Evolutionary conservation across 2,888 invertebrate genomes (phyloP), one percentile per base, ranked within the genome.

Genomic region (Calliphora vomitoria): DNA sequence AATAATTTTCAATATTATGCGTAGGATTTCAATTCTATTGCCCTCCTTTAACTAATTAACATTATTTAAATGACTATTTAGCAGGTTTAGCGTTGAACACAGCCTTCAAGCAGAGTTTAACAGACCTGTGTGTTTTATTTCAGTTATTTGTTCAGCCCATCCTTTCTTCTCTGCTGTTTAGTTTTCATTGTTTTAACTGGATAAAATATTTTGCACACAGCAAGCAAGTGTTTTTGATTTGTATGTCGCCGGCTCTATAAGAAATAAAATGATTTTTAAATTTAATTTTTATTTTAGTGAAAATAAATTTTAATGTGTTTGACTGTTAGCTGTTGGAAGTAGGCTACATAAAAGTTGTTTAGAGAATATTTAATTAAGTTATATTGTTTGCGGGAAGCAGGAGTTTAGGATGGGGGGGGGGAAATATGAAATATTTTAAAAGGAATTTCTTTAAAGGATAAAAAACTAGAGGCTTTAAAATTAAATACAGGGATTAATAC

Each of bases 171-270:
- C 20, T 3, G 10, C 20, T 1, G 10, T 20, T 20, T 60, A 1
- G 0, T 13, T 60, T 60, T 35, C 5, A 11, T 35, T 35, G 6
- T 60, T 60, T 60, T 35, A 1, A 13, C 6, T 10, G 8, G 4
- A 11, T 15, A 60, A 15, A 60, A 10, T 10, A 20, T 8, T 60
- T 35, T 35, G 1, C 13, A 20, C 35, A 15, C 8, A 35, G 35
- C 60, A 60, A 35, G 35, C 60, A 60, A 60, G 60, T 60, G 35
- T 31, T 60, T 60, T 15, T 60, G 60, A 60, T 60, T 60, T 60
- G 60, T 35, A 31, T 35, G 35, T 15, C n/a, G 60, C 15, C 13
- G 15, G 3, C 10, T 11, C 25, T 6, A 58, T 10, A 6, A 4
- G 35, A 5, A 35, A 25, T 20, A 4, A 10, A 58, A 60, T 60